Evolutionary conservation across 2,797 vertebrate species (phyloP), one percentile per base, ranked within the genome.

Genomic region (Rhabdomys pumilio): DNA sequence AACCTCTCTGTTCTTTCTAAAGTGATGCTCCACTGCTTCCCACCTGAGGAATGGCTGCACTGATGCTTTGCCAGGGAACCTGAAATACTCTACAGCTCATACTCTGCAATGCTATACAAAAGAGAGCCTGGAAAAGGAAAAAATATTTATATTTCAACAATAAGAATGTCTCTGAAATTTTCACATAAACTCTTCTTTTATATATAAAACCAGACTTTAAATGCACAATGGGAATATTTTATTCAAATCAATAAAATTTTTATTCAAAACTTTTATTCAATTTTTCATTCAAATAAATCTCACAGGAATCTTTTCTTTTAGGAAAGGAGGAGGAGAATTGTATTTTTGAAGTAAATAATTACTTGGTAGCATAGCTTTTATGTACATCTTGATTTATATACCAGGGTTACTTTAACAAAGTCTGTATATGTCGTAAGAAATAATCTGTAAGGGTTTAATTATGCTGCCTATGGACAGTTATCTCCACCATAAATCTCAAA

Each of bases 181-280:
- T 82, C 29, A 92, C 50, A 31, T 22, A 90, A 90, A 65, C 19
- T 55, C 31, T 38, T 77, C 63, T 96, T 79, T 55, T 34, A 13
- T 88, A 77, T 55, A 94, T 29, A 53, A 84, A 73, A 34, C 65
- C 29, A 15, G 63, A 76, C 50, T 93, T 90, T 91, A 90, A 93
- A 84, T 47, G 22, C 8, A 83, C 12, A 31, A 41, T 9, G 50
- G 44, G 59, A 95, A 87, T 85, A 26, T 79, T 85, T 90, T 83
- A 83, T 83, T 91, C 34, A 90, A 93, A 77, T 65, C 57, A 73
- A 90, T 88, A 65, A 67, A 90, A 69, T 69, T 95, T 90, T 93
- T 89, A 92, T 91, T 93, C 55, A 81, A 76, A 80, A 55, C 57
- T 95, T 88, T 93, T 79, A 92, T 91, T 83, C 50, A 93, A 89